These are phyloP conservation scores for Philereme vetulata DNA, from an alignment of 2,888 invertebrate species.

Conservation along the genomic window DNA sequence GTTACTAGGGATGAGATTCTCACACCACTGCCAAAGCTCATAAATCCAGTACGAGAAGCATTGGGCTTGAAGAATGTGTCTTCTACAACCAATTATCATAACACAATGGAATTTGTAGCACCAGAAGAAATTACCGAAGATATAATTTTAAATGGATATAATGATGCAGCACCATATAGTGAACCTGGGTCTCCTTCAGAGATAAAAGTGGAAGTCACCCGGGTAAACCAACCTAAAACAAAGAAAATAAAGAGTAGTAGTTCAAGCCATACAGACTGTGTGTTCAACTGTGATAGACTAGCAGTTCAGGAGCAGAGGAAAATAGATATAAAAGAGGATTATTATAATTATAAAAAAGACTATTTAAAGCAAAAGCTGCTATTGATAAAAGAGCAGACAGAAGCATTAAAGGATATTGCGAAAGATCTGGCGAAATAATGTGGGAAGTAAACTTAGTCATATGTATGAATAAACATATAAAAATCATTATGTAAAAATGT, in stretches of 20 bases:
- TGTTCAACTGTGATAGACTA: slow-evolving; percentile 67
- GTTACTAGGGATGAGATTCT: slow-evolving; percentile 54
- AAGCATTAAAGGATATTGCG: slow-evolving; percentile 73
- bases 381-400: slow-evolving; percentile 70
- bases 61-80: slow-evolving; percentile 60
- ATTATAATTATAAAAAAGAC: slow-evolving; percentile 72
- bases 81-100: slow-evolving; percentile 52
- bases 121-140: slow-evolving; percentile 48
- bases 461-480: no score
- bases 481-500: no score
- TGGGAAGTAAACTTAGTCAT: slow-evolving; percentile 41
- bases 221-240: slow-evolving; percentile 35
- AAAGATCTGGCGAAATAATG: slow-evolving; percentile 65
- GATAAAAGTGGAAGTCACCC: slow-evolving; percentile 47
- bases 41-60: slow-evolving; percentile 61
- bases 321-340: slow-evolving; percentile 69
- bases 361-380: slow-evolving; percentile 71
- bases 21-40: slow-evolving; percentile 51
- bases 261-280: slow-evolving; percentile 58
- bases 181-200: slow-evolving; percentile 62
- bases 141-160: slow-evolving; percentile 48
- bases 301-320: slow-evolving; percentile 67
- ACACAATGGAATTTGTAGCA: slow-evolving; percentile 57
- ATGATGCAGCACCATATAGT: slow-evolving; percentile 48
- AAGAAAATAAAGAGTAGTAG: slow-evolving; percentile 45